A percentile compares a stretch with the other conserved stretches of the same genome.
Evolutionary conservation across 2,113 vertebrate species (phyloP).

Genomic region (Macroglossus sobrinus): DNA sequence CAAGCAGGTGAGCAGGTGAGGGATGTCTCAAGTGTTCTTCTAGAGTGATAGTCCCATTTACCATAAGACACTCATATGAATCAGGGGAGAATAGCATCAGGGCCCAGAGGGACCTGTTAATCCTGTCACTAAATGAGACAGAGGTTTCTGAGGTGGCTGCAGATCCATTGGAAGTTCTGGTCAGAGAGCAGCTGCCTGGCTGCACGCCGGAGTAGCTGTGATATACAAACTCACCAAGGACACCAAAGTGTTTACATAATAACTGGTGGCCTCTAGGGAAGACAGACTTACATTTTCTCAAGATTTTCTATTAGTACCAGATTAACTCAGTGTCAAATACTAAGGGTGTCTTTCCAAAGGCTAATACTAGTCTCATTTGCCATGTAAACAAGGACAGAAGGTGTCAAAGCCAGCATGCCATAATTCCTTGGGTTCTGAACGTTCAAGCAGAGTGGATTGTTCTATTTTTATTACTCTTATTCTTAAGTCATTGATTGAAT

Average conservation of each 20-base stretch:
- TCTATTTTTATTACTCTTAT: background rate
- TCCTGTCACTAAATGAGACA: constrained; percentile 7
- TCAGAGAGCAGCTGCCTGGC: constrained; percentile 25
- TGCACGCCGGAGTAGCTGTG: background rate
- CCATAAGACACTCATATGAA: background rate
- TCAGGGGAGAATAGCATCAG: background rate
- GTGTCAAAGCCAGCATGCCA: background rate
- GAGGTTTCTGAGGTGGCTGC: constrained; percentile 16
- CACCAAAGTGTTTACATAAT: background rate
- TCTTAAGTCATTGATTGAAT: background rate
- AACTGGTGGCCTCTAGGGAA: constrained; percentile 47
- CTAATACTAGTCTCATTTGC: background rate
- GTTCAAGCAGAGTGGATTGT: background rate
- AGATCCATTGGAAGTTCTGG: constrained; percentile 41
- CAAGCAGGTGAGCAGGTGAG: background rate
- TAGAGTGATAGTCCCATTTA: constrained; percentile 39
- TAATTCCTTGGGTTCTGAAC: background rate
- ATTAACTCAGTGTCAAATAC: constrained; percentile 41
- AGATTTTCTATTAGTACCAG: constrained; percentile 45
- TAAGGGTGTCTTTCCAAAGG: background rate
- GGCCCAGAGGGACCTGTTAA: background rate
- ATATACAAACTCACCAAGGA: constrained; percentile 34
- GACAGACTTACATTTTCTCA: constrained; percentile 54
- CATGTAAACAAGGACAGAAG: constrained; percentile 43
- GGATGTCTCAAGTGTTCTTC: background rate